Percentiles rank a stretch among this genome's conserved stretches.
Evolutionary conservation across 2,797 vertebrate species (phyloP).

Genomic region (Oreochromis mossambicus): DNA sequence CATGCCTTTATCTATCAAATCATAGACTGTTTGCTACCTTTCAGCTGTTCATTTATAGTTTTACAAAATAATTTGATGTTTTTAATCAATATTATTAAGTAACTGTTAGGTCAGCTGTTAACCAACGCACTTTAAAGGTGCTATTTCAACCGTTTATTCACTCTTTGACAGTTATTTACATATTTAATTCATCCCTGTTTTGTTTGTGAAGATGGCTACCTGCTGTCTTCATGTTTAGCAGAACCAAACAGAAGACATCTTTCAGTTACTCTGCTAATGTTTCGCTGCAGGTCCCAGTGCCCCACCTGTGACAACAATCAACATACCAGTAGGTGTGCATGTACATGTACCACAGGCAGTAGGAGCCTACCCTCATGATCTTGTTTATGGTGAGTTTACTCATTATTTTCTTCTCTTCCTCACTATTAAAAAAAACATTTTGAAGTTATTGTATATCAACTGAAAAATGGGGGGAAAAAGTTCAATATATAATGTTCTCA

Average conservation of each 20-base stretch:
- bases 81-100: neutral
- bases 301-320: neutral
- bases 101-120: neutral
- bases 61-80: neutral
- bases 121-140: neutral
- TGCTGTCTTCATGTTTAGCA: neutral
- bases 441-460: neutral
- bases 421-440: neutral
- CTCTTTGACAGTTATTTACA: neutral
- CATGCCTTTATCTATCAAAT: neutral
- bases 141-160: neutral
- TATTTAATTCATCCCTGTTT: neutral
- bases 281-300: neutral
- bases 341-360: neutral
- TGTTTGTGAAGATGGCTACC: neutral
- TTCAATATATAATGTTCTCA: neutral
- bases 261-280: neutral
- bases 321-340: neutral
- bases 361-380: neutral
- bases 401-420: neutral
- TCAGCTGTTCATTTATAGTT: neutral
- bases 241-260: neutral
- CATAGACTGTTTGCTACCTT: neutral
- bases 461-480: neutral
- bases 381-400: conserved; percentile 52